Conservation (phyloP, 2,113 vertebrate species). For the Gracilinanus agilis region DNA sequence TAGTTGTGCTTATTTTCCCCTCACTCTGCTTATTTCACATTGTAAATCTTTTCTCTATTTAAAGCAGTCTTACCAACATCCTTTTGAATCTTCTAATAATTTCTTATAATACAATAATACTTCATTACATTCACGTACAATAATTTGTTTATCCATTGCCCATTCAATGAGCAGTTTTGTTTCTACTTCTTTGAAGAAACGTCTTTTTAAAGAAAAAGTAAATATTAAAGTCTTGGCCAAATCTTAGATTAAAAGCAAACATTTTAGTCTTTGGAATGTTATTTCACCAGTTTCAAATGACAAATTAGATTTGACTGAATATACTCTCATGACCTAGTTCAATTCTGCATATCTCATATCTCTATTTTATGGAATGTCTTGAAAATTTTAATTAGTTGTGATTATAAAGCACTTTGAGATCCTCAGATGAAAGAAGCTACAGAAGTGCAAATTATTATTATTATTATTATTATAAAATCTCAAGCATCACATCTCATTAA, state of each 20-base stretch:
- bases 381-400: slow-evolving; percentile 60
- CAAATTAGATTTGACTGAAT: neutral
- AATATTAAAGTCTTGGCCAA: neutral
- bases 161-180: neutral
- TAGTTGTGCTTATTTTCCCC: neutral
- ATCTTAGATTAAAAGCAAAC: neutral
- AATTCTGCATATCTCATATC: slow-evolving; percentile 9
- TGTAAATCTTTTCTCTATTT: neutral
- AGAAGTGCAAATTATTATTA: slow-evolving; percentile 31
- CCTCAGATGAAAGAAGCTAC: slow-evolving; percentile 37
- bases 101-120: neutral
- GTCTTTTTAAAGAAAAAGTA: neutral
- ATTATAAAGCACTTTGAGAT: slow-evolving; percentile 54
- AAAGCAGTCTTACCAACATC: neutral
- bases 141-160: neutral
- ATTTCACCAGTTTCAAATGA: slow-evolving; percentile 22
- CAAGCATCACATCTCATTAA: slow-evolving; percentile 53
- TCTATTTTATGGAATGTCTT: slow-evolving; percentile 27
- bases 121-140: neutral
- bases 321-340: neutral
- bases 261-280: neutral
- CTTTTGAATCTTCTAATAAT: neutral
- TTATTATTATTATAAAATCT: slow-evolving; percentile 40
- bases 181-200: neutral
- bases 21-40: neutral